Percentiles rank a stretch among this genome's conserved stretches.
Evolutionary conservation across 1,140 invertebrate species (phyloP).

Genomic region (Phenacoccus solenopsis): DNA sequence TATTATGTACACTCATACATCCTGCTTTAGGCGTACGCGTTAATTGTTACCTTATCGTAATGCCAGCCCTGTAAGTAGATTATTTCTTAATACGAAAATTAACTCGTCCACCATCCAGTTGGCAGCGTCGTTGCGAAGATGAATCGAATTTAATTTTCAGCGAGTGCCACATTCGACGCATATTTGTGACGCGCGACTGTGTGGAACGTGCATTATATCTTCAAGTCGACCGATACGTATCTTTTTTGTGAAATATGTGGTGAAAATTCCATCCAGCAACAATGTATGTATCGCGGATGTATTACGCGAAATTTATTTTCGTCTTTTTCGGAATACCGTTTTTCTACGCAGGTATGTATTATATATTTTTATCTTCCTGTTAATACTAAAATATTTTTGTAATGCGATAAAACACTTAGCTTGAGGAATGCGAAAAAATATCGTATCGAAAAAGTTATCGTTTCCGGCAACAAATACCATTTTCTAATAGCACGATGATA

Average conservation of each 20-base stretch:
- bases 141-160: neutral
- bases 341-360: too few species aligned
- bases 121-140: neutral
- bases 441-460: too few species aligned
- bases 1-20: neutral
- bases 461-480: too few species aligned
- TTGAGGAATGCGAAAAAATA: too few species aligned
- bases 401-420: too few species aligned
- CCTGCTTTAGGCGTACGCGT: neutral
- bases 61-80: neutral
- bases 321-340: too few species aligned
- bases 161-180: neutral
- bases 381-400: too few species aligned
- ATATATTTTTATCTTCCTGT: too few species aligned
- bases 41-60: neutral
- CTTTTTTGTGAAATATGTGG: neutral
- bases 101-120: neutral
- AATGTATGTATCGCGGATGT: neutral
- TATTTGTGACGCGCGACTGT: neutral
- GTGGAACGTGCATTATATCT: neutral
- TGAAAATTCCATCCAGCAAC: neutral
- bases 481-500: too few species aligned
- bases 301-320: neutral
- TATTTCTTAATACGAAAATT: neutral
- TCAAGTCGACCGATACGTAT: too few species aligned